phyloP scores from a whole-genome alignment of 2,888 invertebrate genomes.

The Nasonovia ribisnigri region DNA sequence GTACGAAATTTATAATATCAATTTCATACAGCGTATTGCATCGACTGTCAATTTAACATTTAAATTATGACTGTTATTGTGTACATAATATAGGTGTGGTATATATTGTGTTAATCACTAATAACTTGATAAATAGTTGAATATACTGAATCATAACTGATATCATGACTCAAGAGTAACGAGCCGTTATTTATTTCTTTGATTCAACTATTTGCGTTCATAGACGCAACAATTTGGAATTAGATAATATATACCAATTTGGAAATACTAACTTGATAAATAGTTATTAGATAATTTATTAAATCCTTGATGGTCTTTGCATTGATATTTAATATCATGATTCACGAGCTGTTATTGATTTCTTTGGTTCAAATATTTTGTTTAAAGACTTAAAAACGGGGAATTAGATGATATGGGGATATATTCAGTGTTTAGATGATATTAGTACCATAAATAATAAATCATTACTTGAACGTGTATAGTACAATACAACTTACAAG shows the following conservation, averaged over 20 bases:
- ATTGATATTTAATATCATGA: background rate
- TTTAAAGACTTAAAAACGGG: background rate
- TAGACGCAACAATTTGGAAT: no score
- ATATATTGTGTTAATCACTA: background rate
- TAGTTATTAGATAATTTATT: background rate
- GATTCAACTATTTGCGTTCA: no score
- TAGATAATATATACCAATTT: no score
- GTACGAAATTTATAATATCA: background rate
- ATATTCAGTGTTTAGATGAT: background rate
- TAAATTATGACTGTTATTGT: background rate
- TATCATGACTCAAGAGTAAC: no score
- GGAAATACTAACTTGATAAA: no score
- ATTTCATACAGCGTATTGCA: background rate
- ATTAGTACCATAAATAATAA: background rate
- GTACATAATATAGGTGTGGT: background rate
- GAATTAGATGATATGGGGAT: background rate
- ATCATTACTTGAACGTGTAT: background rate
- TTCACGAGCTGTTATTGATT: background rate
- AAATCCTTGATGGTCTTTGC: background rate
- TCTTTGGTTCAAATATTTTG: background rate
- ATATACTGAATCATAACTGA: no score
- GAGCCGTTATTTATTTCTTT: no score
- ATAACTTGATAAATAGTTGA: background rate
- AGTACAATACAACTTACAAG: background rate
- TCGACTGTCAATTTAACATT: background rate